Base-by-base conservation (phyloP, 2,888 invertebrate species). In the Lampropteryx suffumata region DNA sequence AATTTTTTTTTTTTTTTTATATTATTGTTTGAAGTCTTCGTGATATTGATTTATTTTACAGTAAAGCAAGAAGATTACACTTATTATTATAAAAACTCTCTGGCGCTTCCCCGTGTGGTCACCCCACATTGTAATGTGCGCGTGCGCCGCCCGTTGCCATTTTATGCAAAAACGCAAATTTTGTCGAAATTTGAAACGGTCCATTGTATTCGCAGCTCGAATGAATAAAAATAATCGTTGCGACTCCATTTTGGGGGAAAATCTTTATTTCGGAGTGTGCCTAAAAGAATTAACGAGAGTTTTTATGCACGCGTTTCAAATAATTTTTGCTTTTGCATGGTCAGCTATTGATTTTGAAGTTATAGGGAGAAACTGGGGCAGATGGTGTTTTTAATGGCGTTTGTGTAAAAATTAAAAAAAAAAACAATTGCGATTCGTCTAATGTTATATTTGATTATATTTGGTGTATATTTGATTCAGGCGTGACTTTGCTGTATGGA, bases 111-210 rank as follows among this genome's bases (percentile, higher is more conserved):
- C 24, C 26, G 10, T 30, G 42, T 82, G 71, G 84, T 63, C 71
- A 71, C 77, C 50, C 1, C 12, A 56, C 43, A 71, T n/a, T 73
- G 64, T 81, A 85, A 84, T 82, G 80, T 73, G 80, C 79, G 83
- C 89, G 84, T 87, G 88, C 88, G 88, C 79, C 82, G 77, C 66
- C 65, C 59, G 71, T 64, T 65, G 67, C 69, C 77, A 77, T 89
- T 89, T 89, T 89, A 90, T 90, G 90, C 89, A 89, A 89, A 90
- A 90, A 89, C 89, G 88, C 89, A 89, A 90, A 89, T 89, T 90
- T 87, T 78, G 79, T 78, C 76, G 90, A 89, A 89, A 89, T 90
- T 90, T 88, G 90, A 90, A 90, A 89, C 90, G 90, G 70, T 80
- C 79, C 71, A 82, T 90, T 90, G 89, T 84, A 61, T 76, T 69